Percentiles rank a stretch among this genome's conserved stretches.
Conservation (phyloP, 2,113 vertebrate species). For the Madoqua kirkii region DNA sequence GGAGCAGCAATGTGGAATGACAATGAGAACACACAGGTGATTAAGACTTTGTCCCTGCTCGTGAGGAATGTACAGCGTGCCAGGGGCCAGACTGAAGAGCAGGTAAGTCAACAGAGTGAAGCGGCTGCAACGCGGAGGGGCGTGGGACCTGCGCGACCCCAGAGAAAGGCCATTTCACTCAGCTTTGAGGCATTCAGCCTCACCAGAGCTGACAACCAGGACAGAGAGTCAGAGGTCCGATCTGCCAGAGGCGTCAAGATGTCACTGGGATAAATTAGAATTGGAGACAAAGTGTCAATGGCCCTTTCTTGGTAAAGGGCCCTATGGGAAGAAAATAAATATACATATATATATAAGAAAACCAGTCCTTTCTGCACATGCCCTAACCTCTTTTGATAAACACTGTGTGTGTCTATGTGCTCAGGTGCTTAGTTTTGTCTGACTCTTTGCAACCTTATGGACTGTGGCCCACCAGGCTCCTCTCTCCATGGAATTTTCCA, state of each 20-base stretch:
- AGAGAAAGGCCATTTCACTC: background rate
- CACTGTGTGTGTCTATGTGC: background rate
- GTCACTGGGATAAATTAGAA: background rate
- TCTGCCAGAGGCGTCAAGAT: background rate
- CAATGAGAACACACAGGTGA: background rate
- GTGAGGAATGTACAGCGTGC: fast-evolving
- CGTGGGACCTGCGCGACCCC: no score
- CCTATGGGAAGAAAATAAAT: background rate
- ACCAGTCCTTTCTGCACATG: background rate
- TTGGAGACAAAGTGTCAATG: background rate
- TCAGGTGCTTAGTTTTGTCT: background rate
- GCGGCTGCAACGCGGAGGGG: background rate
- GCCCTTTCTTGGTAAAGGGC: background rate
- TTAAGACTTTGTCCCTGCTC: background rate
- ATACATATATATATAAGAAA: background rate
- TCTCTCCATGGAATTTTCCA: background rate
- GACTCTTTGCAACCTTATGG: background rate
- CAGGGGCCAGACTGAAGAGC: background rate
- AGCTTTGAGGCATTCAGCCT: background rate
- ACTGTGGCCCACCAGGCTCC: background rate
- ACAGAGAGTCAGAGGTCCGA: background rate
- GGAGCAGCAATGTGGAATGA: background rate
- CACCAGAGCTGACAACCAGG: background rate
- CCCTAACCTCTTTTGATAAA: background rate
- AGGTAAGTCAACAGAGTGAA: background rate